A percentile compares a stretch with the other conserved stretches of the same genome.
These are phyloP conservation scores for Nylanderia fulva DNA, from an alignment of 1,140 invertebrate species.

Conservation along the genomic window DNA sequence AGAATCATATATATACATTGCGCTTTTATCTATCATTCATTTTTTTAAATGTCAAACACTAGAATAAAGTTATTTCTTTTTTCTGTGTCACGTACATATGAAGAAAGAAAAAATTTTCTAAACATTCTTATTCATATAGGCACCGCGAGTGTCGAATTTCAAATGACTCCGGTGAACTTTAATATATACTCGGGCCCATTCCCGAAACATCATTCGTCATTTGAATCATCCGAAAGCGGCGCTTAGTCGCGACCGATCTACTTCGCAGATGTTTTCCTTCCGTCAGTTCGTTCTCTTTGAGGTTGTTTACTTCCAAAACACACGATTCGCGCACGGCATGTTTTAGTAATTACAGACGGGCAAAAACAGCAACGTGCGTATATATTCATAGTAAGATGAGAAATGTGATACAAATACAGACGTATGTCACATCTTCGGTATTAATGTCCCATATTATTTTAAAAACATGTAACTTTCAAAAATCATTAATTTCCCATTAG, in stretches of 20 bases:
- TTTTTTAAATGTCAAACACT: not conserved
- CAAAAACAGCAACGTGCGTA: constrained; percentile 21
- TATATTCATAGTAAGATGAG: not conserved
- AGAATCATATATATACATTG: not conserved
- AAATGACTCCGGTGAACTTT: constrained; percentile 23
- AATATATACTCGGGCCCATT: not conserved
- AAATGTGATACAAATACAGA: constrained; percentile 18
- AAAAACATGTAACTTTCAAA: not conserved
- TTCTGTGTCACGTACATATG: too few species aligned
- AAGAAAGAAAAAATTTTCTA: not conserved
- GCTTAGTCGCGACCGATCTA: constrained; percentile 32
- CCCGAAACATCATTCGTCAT: constrained; percentile 43
- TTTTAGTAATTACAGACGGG: constrained; percentile 41
- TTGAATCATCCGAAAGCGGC: constrained; percentile 32
- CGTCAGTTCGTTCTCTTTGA: constrained; percentile 42
- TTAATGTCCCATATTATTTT: not conserved
- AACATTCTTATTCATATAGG: not conserved
- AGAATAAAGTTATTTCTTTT: not conserved
- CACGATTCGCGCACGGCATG: constrained; percentile 22
- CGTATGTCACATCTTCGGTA: not conserved
- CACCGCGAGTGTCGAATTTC: not conserved
- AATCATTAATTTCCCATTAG: too few species aligned
- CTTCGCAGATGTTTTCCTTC: constrained; percentile 52
- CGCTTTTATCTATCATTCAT: not conserved
- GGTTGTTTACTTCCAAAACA: constrained; percentile 57